Percentiles rank a stretch among this genome's conserved stretches.
These are phyloP conservation scores for Hormaphis cornu DNA, from an alignment of 1,140 invertebrate genomes.

Conservation along the genomic window DNA sequence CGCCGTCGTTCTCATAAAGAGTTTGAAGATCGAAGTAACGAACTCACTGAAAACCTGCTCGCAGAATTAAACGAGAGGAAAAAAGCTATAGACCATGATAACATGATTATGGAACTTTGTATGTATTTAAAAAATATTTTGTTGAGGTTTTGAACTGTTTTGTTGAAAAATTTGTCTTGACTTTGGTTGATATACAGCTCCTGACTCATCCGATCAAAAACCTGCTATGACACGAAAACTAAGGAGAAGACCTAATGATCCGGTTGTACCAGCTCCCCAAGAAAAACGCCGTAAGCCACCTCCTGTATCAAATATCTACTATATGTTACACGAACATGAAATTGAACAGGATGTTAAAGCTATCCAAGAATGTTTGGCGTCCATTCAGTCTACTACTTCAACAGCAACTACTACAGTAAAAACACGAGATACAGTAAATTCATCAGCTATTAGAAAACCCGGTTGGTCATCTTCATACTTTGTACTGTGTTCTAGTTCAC, in stretches of 20 bases:
- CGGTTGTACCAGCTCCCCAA: constrained; percentile 68
- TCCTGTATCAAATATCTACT: constrained; percentile 65
- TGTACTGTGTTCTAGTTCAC: not conserved
- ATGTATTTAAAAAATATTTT: constrained; percentile 45
- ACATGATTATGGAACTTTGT: constrained; percentile 76
- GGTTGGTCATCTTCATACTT: constrained; percentile 37
- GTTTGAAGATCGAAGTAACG: constrained; percentile 90
- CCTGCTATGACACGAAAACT: constrained; percentile 71
- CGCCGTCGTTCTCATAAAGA: constrained; percentile 80
- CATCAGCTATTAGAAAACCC: constrained; percentile 46
- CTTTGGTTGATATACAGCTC: not conserved
- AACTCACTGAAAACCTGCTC: constrained; percentile 80
- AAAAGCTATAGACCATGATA: constrained; percentile 77
- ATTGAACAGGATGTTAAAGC: constrained; percentile 79
- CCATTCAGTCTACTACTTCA: constrained; percentile 42
- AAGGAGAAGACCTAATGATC: constrained; percentile 83
- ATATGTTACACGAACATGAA: constrained; percentile 77
- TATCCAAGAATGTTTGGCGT: constrained; percentile 56
- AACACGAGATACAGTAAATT: constrained; percentile 12
- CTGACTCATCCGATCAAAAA: constrained; percentile 51
- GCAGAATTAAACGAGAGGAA: constrained; percentile 83
- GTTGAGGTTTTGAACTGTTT: constrained; percentile 47
- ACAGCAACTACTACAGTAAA: not conserved
- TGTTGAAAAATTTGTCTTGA: not conserved
- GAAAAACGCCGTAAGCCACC: constrained; percentile 69